Base-by-base conservation (phyloP, 2,888 invertebrate genomes). In the Pyrochroa serraticornis region DNA sequence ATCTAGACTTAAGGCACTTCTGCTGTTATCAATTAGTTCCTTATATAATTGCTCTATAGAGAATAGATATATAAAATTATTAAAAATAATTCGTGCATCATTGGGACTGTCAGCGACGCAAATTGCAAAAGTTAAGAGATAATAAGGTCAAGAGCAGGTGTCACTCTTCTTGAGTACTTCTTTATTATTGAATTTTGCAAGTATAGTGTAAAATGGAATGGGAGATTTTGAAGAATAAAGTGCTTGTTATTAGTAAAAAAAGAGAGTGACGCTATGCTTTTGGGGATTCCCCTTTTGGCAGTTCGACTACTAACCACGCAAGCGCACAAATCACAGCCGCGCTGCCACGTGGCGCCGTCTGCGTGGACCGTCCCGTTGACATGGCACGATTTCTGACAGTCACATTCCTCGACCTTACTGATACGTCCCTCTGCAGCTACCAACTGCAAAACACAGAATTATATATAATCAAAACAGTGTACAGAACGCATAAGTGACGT, bases 321-420 rank as follows among this genome's bases (percentile, higher is more conserved):
- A 77, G 91, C 87, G 85, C 95, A 94, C 73, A 88, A 87, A 77
- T 92, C 89, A 83, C 95, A 95, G 79, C 88, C 89, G 75, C 87
- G 84, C 79, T 89, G 87, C 94, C 94, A 94, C 56, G 88, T 87
- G 66, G 91, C 89, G 53, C 93, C 93, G 77, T 94, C 93, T 55
- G 89, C 87, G 76, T 90, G 88, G 60, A 89, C 85, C 52, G 90
- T 89, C 65, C 89, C 91, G 80, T 93, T 92, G 68, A 88, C 85
- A 75, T 85, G 85, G 83, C 94, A 95, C 64, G 92, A 91, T 82
- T 91, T 92, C 82, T 90, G 90, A 81, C 95, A 95, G 82, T 94
- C 93, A 80, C 94, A 95, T 79, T 91, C 89, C 81, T 94, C 93
- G 75, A 93, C 84, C 75, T 86, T 86, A 74, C 85, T 83, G 78